A percentile compares a stretch with the other conserved stretches of the same genome.
These are phyloP conservation scores for Geopemphigus sp. DNA, from an alignment of 1,140 invertebrate genomes.

Conservation along the genomic window DNA sequence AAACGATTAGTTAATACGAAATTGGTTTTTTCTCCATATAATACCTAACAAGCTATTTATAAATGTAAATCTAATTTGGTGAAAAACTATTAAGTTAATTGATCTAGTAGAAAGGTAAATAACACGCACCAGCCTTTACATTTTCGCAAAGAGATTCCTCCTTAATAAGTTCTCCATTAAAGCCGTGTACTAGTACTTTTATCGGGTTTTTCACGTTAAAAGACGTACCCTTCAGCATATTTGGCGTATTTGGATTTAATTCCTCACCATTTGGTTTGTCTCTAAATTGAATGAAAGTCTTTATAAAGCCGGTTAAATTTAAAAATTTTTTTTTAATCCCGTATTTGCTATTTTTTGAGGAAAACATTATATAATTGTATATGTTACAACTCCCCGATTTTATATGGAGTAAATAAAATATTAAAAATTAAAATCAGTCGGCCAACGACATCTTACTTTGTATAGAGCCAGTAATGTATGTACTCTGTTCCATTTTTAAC, in stretches of 20 bases:
- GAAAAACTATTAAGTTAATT: not conserved
- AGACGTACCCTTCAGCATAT: not conserved
- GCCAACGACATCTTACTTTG: too few relatives aligned
- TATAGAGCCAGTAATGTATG: too few relatives aligned
- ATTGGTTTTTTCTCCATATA: not conserved
- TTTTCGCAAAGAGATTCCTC: not conserved
- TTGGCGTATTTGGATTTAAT: not conserved
- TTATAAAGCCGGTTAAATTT: not conserved
- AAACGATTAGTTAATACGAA: not conserved
- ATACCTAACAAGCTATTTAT: not conserved
- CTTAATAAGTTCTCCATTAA: not conserved
- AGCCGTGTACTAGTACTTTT: slow-evolving; percentile 6
- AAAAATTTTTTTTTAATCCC: too few relatives aligned
- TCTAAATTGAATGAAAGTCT: not conserved
- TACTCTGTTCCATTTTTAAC: too few relatives aligned
- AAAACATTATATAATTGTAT: too few relatives aligned
- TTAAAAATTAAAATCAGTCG: too few relatives aligned
- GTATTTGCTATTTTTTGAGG: too few relatives aligned
- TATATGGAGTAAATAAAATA: too few relatives aligned
- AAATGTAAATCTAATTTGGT: not conserved
- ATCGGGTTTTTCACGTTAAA: not conserved
- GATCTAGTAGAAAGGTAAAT: not conserved
- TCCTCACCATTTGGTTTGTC: not conserved
- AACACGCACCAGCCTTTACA: not conserved
- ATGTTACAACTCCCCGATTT: too few relatives aligned